phyloP scores from a whole-genome alignment of 2,888 invertebrate species.

The Cheilosia soror region DNA sequence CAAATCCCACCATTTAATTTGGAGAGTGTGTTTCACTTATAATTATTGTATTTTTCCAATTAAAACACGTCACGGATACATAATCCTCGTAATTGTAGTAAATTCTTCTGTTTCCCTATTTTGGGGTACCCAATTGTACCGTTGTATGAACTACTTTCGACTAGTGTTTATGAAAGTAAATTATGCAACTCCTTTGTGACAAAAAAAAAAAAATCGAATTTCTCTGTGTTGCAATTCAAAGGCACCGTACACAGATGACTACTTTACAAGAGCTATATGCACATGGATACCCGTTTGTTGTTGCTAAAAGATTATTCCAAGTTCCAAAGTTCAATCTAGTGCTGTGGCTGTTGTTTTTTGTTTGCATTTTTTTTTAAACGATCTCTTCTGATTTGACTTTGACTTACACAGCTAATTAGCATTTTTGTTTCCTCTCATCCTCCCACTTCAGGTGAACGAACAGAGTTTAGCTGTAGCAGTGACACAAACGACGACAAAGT shows the following conservation, averaged over 20 bases:
- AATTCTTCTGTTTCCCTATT: neutral
- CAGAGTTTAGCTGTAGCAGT: conserved; percentile 10
- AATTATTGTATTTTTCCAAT: conserved; percentile 58
- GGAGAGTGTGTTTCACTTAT: neutral
- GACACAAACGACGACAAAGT: conserved; percentile 8
- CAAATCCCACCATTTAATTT: conserved; percentile 2
- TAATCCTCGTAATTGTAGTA: neutral
- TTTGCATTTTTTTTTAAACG: neutral
- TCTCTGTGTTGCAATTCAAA: conserved; percentile 30
- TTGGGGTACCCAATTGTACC: neutral
- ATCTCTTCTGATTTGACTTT: conserved; percentile 1
- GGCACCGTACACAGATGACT: neutral
- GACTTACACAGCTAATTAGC: conserved; percentile 2
- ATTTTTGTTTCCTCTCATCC: conserved; percentile 3
- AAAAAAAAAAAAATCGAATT: conserved; percentile 25
- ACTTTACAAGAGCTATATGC: neutral
- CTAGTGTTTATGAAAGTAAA: conserved; percentile 1
- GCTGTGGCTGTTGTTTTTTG: conserved; percentile 3
- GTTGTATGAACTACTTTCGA: neutral
- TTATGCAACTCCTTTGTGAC: conserved; percentile 36
- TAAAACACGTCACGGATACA: conserved; percentile 33
- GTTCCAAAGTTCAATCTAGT: conserved; percentile 61
- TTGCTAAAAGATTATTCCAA: conserved; percentile 20
- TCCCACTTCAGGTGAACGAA: conserved; percentile 22
- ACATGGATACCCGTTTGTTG: conserved; percentile 24